Conservation (phyloP, 2,113 vertebrate genomes). For the Eubucco bourcierii region DNA sequence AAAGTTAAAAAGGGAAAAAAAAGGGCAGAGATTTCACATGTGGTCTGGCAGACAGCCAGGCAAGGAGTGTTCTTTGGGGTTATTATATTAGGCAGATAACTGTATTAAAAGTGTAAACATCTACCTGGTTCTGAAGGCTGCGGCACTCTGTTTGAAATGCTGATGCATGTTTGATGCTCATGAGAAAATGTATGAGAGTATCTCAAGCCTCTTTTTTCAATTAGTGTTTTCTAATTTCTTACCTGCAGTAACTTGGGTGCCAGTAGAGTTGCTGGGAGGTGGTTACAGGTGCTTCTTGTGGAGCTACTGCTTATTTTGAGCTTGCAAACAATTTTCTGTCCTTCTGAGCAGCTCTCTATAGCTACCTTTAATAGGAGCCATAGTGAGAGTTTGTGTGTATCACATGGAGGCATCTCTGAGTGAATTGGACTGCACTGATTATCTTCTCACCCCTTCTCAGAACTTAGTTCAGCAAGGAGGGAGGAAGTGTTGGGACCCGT, state of each 20-base stretch:
- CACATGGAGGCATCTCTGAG: background rate
- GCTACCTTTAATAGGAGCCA: background rate
- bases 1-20: background rate
- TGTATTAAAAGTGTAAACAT: slow-evolving; percentile 21
- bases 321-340: background rate
- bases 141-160: background rate
- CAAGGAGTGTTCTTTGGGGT: slow-evolving; percentile 29
- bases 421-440: background rate
- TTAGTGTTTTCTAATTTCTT: background rate
- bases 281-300: background rate
- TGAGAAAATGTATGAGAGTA: background rate
- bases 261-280: background rate
- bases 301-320: background rate
- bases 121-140: slow-evolving; percentile 11
- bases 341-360: background rate
- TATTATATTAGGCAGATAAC: slow-evolving; percentile 68
- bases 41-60: slow-evolving; percentile 58
- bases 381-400: rapidly evolving
- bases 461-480: background rate
- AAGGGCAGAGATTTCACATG: background rate
- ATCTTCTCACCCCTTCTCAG: background rate
- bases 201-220: background rate
- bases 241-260: background rate
- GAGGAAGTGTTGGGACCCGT: background rate
- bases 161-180: background rate